Evolutionary conservation across 2,797 vertebrate species (phyloP).

Genomic region (Labeo calbasu): DNA sequence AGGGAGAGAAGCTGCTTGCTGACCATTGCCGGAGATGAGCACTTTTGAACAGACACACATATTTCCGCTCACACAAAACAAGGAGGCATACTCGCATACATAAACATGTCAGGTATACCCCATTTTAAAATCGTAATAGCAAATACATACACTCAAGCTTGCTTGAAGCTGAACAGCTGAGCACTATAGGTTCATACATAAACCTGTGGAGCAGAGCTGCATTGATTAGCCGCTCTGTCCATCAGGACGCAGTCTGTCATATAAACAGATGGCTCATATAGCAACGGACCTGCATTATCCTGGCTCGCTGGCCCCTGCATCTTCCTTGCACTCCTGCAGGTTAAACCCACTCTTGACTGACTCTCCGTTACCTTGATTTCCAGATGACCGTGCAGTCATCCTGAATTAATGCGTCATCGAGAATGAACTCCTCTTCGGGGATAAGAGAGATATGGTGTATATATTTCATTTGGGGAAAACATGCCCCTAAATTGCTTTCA

Average conservation of each 20-base stretch:
- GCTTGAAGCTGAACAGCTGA: conserved; percentile 14
- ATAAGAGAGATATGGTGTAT: background rate
- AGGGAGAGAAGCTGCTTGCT: conserved; percentile 38
- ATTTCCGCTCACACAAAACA: background rate
- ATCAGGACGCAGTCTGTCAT: conserved; percentile 30
- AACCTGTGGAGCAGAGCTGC: conserved; percentile 45
- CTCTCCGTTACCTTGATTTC: conserved; percentile 21
- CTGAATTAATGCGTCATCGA: conserved; percentile 21
- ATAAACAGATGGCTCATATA: conserved; percentile 50
- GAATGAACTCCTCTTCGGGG: conserved; percentile 15
- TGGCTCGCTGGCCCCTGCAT: conserved; percentile 10
- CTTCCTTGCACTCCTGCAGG: conserved; percentile 21
- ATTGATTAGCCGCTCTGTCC: conserved; percentile 40
- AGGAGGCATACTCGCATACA: conserved; percentile 3
- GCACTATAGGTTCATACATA: conserved; percentile 19
- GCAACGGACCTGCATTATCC: conserved; percentile 34
- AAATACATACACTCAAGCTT: conserved; percentile 3
- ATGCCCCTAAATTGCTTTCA: background rate
- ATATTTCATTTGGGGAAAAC: background rate
- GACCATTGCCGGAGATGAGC: conserved; percentile 19
- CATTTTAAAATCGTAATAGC: background rate
- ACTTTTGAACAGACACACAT: conserved; percentile 10
- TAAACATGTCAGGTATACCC: conserved; percentile 15
- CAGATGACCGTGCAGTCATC: conserved; percentile 30
- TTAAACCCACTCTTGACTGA: conserved; percentile 34